Percentiles rank a stretch among this genome's conserved stretches.
These are phyloP conservation scores for Aplochiton taeniatus DNA, from an alignment of 2,797 vertebrate species.

Conservation along the genomic window DNA sequence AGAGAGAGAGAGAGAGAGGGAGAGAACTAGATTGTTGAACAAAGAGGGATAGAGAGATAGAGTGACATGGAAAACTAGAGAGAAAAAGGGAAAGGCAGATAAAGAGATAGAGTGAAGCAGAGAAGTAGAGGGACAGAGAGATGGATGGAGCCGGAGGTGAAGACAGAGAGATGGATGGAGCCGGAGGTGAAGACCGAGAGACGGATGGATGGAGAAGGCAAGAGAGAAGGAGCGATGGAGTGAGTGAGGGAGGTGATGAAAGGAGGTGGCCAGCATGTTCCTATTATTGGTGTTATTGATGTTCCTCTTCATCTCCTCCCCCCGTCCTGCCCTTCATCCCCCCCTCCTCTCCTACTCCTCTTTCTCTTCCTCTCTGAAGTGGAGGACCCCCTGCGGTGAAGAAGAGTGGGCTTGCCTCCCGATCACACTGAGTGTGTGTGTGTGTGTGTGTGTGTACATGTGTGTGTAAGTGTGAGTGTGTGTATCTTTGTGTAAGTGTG, in stretches of 20 bases:
- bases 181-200: conserved; percentile 10
- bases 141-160: conserved; percentile 13
- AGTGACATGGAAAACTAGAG: conserved; percentile 13
- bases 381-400: conserved; percentile 59
- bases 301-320: conserved; percentile 27
- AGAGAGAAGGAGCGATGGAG: background rate
- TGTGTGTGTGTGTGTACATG: conserved; percentile 40
- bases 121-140: conserved; percentile 15
- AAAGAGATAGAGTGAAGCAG: background rate
- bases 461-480: conserved; percentile 31
- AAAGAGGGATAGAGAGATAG: conserved; percentile 21
- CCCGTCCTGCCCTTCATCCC: conserved; percentile 19
- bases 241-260: background rate
- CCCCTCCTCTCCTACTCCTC: conserved; percentile 37
- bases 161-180: background rate
- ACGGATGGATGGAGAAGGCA: background rate
- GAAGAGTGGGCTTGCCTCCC: conserved; percentile 63
- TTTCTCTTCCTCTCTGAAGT: conserved; percentile 61
- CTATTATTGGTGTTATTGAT: background rate
- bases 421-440: conserved; percentile 33
- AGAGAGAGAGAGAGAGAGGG: background rate
- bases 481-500: background rate
- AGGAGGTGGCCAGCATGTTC: background rate
- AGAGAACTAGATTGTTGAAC: background rate
- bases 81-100: conserved; percentile 14